phyloP scores from a whole-genome alignment of 1,140 invertebrate species.

The Leptoteleia sp. region DNA sequence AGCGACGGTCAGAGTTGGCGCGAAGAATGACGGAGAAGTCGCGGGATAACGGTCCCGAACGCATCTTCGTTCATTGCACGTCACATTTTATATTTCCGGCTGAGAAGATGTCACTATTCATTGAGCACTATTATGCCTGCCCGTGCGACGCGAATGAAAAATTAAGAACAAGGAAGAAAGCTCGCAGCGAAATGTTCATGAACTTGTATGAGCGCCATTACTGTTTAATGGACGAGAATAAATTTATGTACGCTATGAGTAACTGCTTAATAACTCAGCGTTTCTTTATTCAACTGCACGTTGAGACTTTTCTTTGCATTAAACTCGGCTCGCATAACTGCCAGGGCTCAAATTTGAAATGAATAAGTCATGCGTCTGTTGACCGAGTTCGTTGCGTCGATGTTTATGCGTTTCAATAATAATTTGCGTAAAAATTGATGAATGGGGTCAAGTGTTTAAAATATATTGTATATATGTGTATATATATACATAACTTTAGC shows the following conservation, averaged over 20 bases:
- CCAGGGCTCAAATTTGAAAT: no score
- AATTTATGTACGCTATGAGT: conserved; percentile 19
- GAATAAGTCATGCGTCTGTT: no score
- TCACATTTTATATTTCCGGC: conserved; percentile 69
- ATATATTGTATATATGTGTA: no score
- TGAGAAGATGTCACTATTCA: conserved; percentile 63
- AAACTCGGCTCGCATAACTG: no score
- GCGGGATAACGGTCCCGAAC: conserved; percentile 58
- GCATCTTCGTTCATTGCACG: conserved; percentile 41
- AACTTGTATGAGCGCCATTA: conserved; percentile 25
- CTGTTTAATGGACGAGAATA: conserved; percentile 18
- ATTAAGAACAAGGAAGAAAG: conserved; percentile 35
- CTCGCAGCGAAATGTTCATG: neutral
- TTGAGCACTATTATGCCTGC: conserved; percentile 29
- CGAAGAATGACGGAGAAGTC: conserved; percentile 39
- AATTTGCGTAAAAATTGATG: no score
- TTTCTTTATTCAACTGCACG: no score
- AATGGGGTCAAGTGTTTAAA: no score
- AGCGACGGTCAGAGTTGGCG: conserved; percentile 10
- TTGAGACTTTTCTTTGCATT: no score
- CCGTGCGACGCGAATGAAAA: conserved; percentile 31
- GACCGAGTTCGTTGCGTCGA: no score
- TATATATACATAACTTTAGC: no score
- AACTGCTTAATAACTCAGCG: conserved; percentile 26
- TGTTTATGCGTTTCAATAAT: no score